Percentiles rank a stretch among this genome's conserved stretches.
These are phyloP conservation scores for Gastracanthus pulcherrimus DNA, from an alignment of 2,888 invertebrate species.

Conservation along the genomic window DNA sequence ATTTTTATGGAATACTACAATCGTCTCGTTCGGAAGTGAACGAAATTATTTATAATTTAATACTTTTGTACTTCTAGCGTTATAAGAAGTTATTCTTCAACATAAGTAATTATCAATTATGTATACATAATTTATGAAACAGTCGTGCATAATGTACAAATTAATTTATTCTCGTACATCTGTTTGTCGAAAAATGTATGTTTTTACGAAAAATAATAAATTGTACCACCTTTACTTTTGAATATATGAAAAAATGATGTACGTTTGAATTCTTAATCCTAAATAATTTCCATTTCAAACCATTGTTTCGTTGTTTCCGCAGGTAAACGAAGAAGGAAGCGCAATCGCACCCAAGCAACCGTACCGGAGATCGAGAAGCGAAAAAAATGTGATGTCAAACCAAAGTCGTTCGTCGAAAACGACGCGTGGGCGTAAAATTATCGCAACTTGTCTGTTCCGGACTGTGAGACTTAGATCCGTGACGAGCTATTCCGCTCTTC, in stretches of 20 bases:
- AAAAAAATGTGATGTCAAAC: constrained; percentile 51
- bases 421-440: constrained; percentile 63
- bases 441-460: not conserved
- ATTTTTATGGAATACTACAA: not conserved
- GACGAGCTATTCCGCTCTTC: not conserved
- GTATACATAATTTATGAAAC: not conserved
- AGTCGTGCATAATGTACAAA: not conserved
- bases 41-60: not conserved
- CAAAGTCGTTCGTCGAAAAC: constrained; percentile 68
- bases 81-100: not conserved
- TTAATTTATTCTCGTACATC: constrained; percentile 9
- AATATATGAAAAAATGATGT: constrained; percentile 1
- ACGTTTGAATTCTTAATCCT: constrained; percentile 33
- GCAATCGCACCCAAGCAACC: constrained; percentile 60
- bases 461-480: constrained; percentile 5
- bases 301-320: constrained; percentile 67
- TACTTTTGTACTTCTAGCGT: too few species aligned
- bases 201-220: constrained; percentile 34
- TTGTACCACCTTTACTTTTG: constrained; percentile 3
- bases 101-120: not conserved
- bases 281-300: constrained; percentile 57
- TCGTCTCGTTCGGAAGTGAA: not conserved
- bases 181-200: constrained; percentile 11
- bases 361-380: constrained; percentile 47
- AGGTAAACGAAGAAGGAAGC: constrained; percentile 73